These are phyloP conservation scores for Tethea ocularis DNA, from an alignment of 2,888 invertebrate genomes.

Conservation along the genomic window DNA sequence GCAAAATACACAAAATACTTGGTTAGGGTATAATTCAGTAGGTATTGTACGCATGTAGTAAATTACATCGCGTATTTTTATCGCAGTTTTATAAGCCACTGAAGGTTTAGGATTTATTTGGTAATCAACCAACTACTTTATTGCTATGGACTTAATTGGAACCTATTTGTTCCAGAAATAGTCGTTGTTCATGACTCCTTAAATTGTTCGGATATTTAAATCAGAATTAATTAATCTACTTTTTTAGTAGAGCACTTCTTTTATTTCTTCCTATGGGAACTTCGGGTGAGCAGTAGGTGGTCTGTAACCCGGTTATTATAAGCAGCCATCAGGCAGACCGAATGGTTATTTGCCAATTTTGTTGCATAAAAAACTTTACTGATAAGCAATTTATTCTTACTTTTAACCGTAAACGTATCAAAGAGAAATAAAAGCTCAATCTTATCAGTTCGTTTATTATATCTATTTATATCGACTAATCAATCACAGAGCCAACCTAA, in stretches of 20 bases:
- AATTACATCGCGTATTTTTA: conserved; percentile 1
- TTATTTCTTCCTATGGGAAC: too few species aligned
- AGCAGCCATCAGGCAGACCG: too few species aligned
- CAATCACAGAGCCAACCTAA: neutral
- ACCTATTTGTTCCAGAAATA: neutral
- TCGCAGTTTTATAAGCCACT: neutral
- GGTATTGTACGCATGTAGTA: neutral
- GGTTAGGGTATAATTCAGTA: neutral
- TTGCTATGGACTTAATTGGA: neutral
- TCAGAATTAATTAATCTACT: neutral
- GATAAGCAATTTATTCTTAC: too few species aligned
- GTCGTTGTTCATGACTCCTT: neutral
- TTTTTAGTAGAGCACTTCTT: too few species aligned
- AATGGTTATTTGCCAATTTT: too few species aligned
- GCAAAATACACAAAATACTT: neutral
- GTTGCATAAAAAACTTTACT: too few species aligned
- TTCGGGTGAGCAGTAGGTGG: too few species aligned
- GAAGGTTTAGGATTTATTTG: neutral
- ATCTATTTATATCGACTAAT: neutral
- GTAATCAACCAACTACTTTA: neutral
- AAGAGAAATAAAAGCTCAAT: neutral
- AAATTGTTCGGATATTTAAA: too few species aligned
- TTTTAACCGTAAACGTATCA: too few species aligned
- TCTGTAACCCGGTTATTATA: too few species aligned
- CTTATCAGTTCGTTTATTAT: neutral